Evolutionary conservation across 2,888 invertebrate genomes (phyloP).

Genomic region (Aphidius colemani): DNA sequence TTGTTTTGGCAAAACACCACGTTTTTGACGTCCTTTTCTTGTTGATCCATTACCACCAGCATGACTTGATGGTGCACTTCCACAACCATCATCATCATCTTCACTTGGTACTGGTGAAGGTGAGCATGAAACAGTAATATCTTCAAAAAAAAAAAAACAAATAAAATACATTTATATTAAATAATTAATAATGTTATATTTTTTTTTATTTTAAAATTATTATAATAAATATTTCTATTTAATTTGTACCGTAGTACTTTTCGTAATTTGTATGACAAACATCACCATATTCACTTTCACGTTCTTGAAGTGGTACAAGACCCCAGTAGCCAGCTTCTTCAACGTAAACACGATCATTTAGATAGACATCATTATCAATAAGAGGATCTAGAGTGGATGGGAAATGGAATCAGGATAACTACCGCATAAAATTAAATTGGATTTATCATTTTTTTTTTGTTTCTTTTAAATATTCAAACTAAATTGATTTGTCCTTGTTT

Average conservation of each 20-base stretch:
- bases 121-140: constrained; percentile 63
- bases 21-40: constrained; percentile 72
- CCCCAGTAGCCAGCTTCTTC: constrained; percentile 59
- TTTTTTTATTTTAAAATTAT: not conserved
- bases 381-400: constrained; percentile 12
- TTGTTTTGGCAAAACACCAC: constrained; percentile 92
- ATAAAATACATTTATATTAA: not conserved
- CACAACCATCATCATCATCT: constrained; percentile 57
- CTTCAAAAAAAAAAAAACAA: constrained; percentile 35
- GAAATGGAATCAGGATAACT: not conserved
- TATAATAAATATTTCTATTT: too few species aligned
- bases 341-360: constrained; percentile 53
- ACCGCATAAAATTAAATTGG: not conserved
- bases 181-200: constrained; percentile 6
- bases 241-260: constrained; percentile 48
- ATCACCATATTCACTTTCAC: constrained; percentile 51
- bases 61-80: constrained; percentile 62
- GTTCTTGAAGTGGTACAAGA: constrained; percentile 52
- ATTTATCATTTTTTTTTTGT: constrained; percentile 10
- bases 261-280: constrained; percentile 47
- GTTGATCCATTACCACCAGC: constrained; percentile 59
- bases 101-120: constrained; percentile 65
- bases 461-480: too few species aligned
- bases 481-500: too few species aligned
- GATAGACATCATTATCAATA: constrained; percentile 28